These are phyloP conservation scores for Pedionomus torquatus DNA, from an alignment of 2,113 vertebrate species.

Conservation along the genomic window DNA sequence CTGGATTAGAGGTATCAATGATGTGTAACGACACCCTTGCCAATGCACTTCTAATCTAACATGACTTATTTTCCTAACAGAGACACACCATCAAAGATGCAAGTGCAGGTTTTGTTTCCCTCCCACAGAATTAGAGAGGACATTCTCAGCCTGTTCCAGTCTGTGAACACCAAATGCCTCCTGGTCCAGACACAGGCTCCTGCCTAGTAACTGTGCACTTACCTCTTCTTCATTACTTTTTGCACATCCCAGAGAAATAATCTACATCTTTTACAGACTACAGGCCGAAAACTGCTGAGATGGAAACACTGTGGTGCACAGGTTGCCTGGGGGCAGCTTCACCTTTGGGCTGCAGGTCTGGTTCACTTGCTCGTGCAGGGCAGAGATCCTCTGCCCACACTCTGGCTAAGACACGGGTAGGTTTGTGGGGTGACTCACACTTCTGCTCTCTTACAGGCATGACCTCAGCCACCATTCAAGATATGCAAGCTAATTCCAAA, in stretches of 20 bases:
- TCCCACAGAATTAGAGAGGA: background rate
- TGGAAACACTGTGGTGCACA: background rate
- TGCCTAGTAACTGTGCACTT: fast-evolving
- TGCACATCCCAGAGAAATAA: background rate
- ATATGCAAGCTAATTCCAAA: background rate
- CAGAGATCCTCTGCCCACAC: background rate
- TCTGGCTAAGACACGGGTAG: background rate
- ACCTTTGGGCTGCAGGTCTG: background rate
- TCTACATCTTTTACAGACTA: background rate
- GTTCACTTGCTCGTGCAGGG: background rate
- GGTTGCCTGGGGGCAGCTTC: background rate
- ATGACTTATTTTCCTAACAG: background rate
- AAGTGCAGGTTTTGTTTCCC: background rate
- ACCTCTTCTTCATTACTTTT: background rate
- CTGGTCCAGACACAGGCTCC: fast-evolving
- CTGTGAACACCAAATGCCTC: background rate
- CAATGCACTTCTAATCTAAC: background rate
- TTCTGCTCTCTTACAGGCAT: background rate
- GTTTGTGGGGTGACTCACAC: background rate
- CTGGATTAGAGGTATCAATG: background rate
- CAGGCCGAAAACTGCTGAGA: background rate
- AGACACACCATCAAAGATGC: background rate
- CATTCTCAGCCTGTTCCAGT: background rate
- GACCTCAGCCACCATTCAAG: background rate
- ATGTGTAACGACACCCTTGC: background rate